Conservation (phyloP, 2,797 vertebrate genomes). For the Mormyrus proboscirostris region DNA sequence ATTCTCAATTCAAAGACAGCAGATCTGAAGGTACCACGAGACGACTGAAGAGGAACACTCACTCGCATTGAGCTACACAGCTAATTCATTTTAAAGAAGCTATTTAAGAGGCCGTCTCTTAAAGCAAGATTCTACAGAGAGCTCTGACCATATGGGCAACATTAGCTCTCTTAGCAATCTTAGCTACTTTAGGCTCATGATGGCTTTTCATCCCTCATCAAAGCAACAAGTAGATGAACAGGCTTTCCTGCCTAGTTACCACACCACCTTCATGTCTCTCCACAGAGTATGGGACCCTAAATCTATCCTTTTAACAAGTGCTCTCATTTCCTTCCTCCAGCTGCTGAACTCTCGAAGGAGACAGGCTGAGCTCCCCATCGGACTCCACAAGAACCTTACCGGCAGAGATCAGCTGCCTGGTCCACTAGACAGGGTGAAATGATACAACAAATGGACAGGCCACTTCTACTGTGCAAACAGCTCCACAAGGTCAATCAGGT, state of each 20-base stretch:
- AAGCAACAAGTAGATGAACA: conserved; percentile 86
- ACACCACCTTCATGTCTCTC: conserved; percentile 52
- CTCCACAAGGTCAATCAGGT: background rate
- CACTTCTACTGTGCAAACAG: background rate
- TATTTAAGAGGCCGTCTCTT: background rate
- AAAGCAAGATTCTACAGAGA: conserved; percentile 38
- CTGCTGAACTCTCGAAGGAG: conserved; percentile 43
- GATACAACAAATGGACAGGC: background rate
- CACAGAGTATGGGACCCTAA: conserved; percentile 59
- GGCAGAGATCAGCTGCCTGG: conserved; percentile 33
- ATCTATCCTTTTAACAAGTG: conserved; percentile 77
- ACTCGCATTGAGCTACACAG: background rate
- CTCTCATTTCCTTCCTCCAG: conserved; percentile 64
- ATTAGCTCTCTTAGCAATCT: conserved; percentile 51
- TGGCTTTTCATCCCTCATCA: conserved; percentile 77
- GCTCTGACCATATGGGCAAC: conserved; percentile 54
- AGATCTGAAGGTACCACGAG: background rate
- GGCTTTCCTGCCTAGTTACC: conserved; percentile 55
- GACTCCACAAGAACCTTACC: background rate
- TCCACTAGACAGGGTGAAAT: conserved; percentile 26
- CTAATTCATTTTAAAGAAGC: background rate
- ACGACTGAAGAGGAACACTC: background rate
- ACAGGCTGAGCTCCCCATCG: conserved; percentile 6
- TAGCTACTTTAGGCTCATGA: conserved; percentile 62
- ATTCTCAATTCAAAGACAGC: background rate